These are phyloP conservation scores for Pardalotus punctatus DNA, from an alignment of 2,113 vertebrate genomes.

Conservation along the genomic window DNA sequence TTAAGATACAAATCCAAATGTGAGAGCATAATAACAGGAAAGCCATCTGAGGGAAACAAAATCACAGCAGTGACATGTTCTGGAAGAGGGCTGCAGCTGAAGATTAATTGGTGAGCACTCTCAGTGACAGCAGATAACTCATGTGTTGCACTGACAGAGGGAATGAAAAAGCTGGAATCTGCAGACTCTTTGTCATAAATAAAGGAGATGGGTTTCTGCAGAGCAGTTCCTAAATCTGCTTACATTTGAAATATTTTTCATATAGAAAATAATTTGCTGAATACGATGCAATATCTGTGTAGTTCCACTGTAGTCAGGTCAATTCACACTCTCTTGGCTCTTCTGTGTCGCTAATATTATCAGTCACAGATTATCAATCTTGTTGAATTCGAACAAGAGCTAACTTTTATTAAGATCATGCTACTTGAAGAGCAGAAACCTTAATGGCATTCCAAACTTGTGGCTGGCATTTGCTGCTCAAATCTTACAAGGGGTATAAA, in stretches of 20 bases:
- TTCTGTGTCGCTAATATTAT: background rate
- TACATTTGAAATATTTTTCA: background rate
- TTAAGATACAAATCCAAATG: constrained; percentile 43
- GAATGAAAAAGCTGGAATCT: constrained; percentile 10
- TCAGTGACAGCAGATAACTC: constrained; percentile 35
- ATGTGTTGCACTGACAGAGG: background rate
- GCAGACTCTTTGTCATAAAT: background rate
- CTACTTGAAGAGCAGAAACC: background rate
- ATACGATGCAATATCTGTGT: background rate
- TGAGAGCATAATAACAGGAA: constrained; percentile 37
- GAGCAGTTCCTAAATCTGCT: constrained; percentile 5
- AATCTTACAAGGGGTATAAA: background rate
- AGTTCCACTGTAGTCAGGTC: background rate
- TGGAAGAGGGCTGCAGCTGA: constrained; percentile 31
- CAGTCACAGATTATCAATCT: background rate
- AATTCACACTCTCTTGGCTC: background rate
- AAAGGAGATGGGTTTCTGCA: constrained; percentile 5
- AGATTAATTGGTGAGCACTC: constrained; percentile 48
- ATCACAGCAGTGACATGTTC: constrained; percentile 11
- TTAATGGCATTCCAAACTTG: background rate
- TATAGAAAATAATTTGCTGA: background rate
- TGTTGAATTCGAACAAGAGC: background rate
- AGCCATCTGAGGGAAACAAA: constrained; percentile 27
- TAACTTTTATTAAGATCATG: background rate
- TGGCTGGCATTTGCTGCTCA: background rate